Percentiles rank a stretch among this genome's conserved stretches.
Evolutionary conservation across 2,888 invertebrate genomes (phyloP).

Genomic region (Escarpia spicata): DNA sequence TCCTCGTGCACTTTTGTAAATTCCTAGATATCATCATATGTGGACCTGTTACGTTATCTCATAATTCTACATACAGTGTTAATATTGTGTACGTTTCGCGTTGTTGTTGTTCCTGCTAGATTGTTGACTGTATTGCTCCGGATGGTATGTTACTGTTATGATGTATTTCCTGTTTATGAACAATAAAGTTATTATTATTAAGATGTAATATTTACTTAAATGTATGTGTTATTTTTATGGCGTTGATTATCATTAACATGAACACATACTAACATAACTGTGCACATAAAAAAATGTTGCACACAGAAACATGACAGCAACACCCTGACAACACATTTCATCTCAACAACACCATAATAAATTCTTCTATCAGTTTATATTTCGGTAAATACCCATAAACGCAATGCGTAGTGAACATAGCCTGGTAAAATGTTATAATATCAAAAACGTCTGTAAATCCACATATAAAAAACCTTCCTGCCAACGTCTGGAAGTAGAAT

Average conservation of each 20-base stretch:
- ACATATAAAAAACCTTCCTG: not conserved
- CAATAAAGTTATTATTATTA: too few relatives aligned
- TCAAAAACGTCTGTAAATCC: not conserved
- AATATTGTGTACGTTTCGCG: not conserved
- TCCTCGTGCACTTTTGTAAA: not conserved
- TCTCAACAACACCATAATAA: not conserved
- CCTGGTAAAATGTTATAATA: not conserved
- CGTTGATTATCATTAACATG: too few relatives aligned
- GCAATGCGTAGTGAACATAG: not conserved
- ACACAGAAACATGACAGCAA: not conserved
- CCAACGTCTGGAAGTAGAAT: too few relatives aligned
- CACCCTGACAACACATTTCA: not conserved
- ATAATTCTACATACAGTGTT: not conserved
- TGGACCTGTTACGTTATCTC: not conserved
- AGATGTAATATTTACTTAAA: not conserved
- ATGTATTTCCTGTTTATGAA: too few relatives aligned
- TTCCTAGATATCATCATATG: not conserved
- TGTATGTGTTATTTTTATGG: not conserved
- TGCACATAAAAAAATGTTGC: too few relatives aligned
- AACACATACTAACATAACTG: too few relatives aligned
- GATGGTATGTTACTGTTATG: too few relatives aligned
- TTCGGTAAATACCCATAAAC: not conserved
- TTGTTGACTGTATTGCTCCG: not conserved
- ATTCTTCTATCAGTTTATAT: not conserved
- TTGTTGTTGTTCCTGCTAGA: not conserved